A percentile compares a stretch with the other conserved stretches of the same genome.
These are phyloP conservation scores for Eunapius fragilis DNA, from an alignment of 37 sponge, comb jelly and placozoan genomes.

Conservation along the genomic window DNA sequence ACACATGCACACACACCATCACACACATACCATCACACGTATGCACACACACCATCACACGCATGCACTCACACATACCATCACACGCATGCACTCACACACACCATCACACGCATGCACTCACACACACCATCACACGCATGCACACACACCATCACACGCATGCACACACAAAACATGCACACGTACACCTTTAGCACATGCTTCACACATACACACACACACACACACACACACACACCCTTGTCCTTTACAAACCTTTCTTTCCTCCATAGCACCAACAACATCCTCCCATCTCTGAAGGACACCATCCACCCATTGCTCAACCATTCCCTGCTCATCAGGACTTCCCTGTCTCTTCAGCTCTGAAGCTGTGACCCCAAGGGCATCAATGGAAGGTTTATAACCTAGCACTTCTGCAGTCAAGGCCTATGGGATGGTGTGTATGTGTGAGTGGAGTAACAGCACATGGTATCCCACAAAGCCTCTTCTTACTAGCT, in stretches of 20 bases:
- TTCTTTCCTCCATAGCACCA: conserved; percentile 41
- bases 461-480: neutral
- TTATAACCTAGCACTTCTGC: conserved; percentile 25
- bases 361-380: conserved; percentile 35
- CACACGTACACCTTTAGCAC: neutral
- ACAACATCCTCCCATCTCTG: conserved; percentile 55
- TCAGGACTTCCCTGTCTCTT: conserved; percentile 66
- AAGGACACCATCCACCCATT: conserved; percentile 40
- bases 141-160: neutral
- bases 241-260: conserved; percentile 16
- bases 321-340: conserved; percentile 61
- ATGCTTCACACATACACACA: neutral
- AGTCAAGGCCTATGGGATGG: conserved; percentile 4
- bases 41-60: neutral
- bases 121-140: too few species aligned
- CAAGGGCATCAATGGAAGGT: conserved; percentile 49
- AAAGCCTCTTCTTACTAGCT: too few species aligned
- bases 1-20: neutral
- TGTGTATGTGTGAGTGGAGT: neutral
- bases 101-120: neutral
- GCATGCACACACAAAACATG: neutral
- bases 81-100: neutral
- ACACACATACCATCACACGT: neutral
- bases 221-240: too few species aligned
- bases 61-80: neutral